A percentile compares a stretch with the other conserved stretches of the same genome.
Conservation (phyloP, 2,113 vertebrate species). For the Semicossyphus pulcher region DNA sequence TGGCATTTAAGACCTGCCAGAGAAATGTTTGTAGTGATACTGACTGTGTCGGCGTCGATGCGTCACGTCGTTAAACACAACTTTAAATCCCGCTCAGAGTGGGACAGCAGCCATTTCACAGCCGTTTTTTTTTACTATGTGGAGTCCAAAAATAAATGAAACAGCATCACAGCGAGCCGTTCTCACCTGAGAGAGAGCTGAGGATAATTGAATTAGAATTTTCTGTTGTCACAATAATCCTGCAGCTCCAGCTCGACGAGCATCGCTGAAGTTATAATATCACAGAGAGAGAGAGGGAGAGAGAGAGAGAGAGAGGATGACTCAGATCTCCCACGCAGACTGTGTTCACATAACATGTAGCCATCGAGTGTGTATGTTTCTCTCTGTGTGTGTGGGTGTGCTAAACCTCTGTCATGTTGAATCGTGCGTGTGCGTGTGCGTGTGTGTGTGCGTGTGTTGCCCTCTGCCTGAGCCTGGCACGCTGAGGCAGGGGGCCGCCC, state of each 20-base stretch:
- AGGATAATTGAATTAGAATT: background rate
- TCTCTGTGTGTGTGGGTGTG: constrained; percentile 5
- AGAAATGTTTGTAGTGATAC: no score
- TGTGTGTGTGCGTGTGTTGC: background rate
- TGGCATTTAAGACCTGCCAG: background rate
- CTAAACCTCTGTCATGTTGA: background rate
- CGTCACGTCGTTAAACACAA: background rate
- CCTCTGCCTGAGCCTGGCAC: background rate
- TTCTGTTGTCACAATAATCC: background rate
- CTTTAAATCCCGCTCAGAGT: background rate
- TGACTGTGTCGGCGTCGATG: background rate
- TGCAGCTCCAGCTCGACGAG: constrained; percentile 11
- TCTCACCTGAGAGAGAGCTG: background rate
- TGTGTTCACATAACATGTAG: constrained; percentile 35
- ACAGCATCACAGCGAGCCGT: background rate
- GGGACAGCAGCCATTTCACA: background rate
- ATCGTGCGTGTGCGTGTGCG: background rate
- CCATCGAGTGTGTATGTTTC: background rate
- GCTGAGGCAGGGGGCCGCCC: constrained; percentile 8
- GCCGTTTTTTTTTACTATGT: background rate
- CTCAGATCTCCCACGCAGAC: constrained; percentile 62
- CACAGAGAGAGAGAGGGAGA: constrained; percentile 7
- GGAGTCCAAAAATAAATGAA: background rate
- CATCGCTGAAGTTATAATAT: constrained; percentile 49
- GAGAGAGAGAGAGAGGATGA: constrained; percentile 30